Evolutionary conservation across 2,888 invertebrate species (phyloP), one percentile per base, ranked within the genome.

Genomic region (Phrixothrix hirtus): DNA sequence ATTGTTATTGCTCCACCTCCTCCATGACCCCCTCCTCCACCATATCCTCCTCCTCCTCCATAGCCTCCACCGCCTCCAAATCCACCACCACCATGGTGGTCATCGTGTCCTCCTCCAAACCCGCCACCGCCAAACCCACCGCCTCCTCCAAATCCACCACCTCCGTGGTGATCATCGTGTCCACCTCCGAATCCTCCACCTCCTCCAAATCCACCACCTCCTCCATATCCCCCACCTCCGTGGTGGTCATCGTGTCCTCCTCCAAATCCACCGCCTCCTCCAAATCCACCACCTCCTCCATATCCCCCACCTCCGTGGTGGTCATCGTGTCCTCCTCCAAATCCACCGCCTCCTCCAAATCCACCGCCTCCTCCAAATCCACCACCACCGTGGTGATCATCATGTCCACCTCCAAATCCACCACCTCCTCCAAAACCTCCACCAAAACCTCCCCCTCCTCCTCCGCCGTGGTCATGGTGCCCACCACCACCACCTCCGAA

Each of bases 261-360:
- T 10, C 57, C 57, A 15, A 42, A 45, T 12, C 49, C 53, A 17
- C 52, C 55, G 17, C 68, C 69, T 2, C 70, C 74, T 2, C 68
- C 69, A 21, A 21, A 21, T 21, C 21, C 21, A 21, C 21, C 21
- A 34, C 69, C 70, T 1, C 60, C 65, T 12, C 21, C 21, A 7
- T 5, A 21, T 5, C 21, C 21, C 3, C 21, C 21, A n/a, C 26
- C 59, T 35, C 36, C 67, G 69, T 12, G 26, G 71, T 41, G 21
- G 7, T 69, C 70, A 1, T 60, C 65, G 12, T 32, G 31, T 13
- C 46, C 55, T 2, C 67, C 64, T 5, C 64, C 64, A 16, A 58
- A 57, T 10, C 67, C 67, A 7, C 66, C 66, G 68, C 77, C 54
- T 2, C 36, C 68, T 10, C 67, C 67, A 7, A 66, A 66, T 68